These are phyloP conservation scores for Antedon bifida DNA, from an alignment of 35 echinoderm and acorn worm species.

Conservation along the genomic window DNA sequence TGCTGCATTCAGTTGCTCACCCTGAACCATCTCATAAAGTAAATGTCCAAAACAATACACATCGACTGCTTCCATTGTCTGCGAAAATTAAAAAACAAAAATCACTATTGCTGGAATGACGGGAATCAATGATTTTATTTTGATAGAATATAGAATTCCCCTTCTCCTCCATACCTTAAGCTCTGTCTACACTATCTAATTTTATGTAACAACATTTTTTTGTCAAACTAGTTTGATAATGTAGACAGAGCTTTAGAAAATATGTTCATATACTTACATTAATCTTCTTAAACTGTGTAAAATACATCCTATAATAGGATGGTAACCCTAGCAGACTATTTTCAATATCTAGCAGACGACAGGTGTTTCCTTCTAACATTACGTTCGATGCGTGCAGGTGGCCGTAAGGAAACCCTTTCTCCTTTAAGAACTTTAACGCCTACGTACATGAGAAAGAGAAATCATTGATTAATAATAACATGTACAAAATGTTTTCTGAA, in stretches of 20 bases:
- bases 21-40: slow-evolving; percentile 90
- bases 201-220: no score
- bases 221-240: no score
- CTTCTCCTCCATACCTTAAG: neutral
- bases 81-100: neutral
- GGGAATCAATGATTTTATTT: no score
- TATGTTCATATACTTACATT: slow-evolving; percentile 41
- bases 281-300: slow-evolving; percentile 77
- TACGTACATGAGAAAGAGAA: slow-evolving; percentile 5
- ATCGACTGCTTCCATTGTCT: slow-evolving; percentile 83
- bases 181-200: no score
- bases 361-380: slow-evolving; percentile 80
- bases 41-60: slow-evolving; percentile 95
- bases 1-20: slow-evolving; percentile 50
- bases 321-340: slow-evolving; percentile 84
- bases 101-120: no score
- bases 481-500: neutral
- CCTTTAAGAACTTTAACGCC: slow-evolving; percentile 85
- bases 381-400: slow-evolving; percentile 82
- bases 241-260: no score
- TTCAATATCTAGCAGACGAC: slow-evolving; percentile 71
- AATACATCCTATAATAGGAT: slow-evolving; percentile 65
- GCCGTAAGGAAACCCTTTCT: slow-evolving; percentile 85
- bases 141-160: neutral
- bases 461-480: neutral